phyloP scores from a whole-genome alignment of 2,113 vertebrate species.

The Machaerirhynchus nigripectus region DNA sequence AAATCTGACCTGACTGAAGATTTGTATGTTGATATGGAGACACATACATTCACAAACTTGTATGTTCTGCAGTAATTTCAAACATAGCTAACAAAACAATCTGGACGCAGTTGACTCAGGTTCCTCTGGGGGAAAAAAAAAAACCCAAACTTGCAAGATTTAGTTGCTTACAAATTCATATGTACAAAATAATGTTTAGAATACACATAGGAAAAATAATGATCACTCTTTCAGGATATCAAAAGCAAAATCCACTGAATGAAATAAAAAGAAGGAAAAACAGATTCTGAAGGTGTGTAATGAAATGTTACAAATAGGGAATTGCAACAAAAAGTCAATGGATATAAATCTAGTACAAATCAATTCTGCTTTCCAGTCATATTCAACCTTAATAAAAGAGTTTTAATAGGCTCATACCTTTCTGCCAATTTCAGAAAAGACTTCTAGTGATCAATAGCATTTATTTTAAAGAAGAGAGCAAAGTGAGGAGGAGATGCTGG shows the following conservation, averaged over 20 bases:
- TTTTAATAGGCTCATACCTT: conserved; percentile 16
- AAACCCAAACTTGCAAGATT: not conserved
- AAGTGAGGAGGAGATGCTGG: not conserved
- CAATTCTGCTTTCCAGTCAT: conserved; percentile 38
- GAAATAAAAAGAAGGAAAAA: not conserved
- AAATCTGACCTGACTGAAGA: not conserved
- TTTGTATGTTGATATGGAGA: not conserved
- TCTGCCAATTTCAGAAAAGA: conserved; percentile 22
- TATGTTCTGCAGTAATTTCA: not conserved
- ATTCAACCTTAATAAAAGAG: conserved; percentile 37
- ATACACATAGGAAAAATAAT: not conserved
- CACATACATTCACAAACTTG: not conserved
- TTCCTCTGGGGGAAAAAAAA: not conserved
- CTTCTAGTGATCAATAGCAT: conserved; percentile 32
- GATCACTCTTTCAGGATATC: not conserved
- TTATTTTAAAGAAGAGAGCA: conserved; percentile 13
- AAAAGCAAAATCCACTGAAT: not conserved
- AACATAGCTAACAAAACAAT: not conserved
- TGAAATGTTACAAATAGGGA: conserved; percentile 5
- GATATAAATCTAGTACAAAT: conserved; percentile 10
- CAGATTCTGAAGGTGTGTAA: not conserved
- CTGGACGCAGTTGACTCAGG: not conserved
- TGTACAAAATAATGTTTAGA: not conserved
- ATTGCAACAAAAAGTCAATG: not conserved
- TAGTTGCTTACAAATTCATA: not conserved